Percentiles rank a stretch among this genome's conserved stretches.
Conservation (phyloP, 2,888 invertebrate genomes). For the Xestoiulus laeticollis region DNA sequence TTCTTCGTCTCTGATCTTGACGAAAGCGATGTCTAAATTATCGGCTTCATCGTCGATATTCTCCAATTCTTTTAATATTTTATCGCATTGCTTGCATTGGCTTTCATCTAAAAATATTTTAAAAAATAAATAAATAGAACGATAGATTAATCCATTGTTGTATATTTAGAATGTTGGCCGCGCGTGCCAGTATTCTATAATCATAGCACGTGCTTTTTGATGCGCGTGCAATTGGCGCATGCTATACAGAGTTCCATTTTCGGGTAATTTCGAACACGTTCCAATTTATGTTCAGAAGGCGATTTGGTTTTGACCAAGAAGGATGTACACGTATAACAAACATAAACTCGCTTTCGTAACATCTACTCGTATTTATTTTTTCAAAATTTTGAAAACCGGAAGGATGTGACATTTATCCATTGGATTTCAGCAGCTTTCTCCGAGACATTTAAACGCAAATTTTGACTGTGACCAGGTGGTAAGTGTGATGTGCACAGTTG, state of each 20-base stretch:
- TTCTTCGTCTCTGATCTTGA: conserved; percentile 91
- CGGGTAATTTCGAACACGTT: no score
- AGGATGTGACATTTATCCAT: no score
- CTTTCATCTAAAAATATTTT: conserved; percentile 80
- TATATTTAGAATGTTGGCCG: no score
- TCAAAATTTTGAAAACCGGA: neutral
- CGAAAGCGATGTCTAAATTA: conserved; percentile 92
- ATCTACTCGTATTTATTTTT: neutral
- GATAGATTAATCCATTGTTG: no score
- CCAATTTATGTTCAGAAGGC: no score
- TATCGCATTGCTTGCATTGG: conserved; percentile 90
- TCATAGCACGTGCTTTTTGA: no score
- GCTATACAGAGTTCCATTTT: neutral
- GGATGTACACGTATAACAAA: neutral
- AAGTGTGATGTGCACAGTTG: neutral
- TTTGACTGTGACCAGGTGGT: neutral
- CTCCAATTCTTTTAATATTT: conserved; percentile 88
- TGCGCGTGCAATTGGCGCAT: no score
- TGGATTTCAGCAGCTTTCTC: neutral
- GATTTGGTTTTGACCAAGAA: no score
- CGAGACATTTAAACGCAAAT: neutral
- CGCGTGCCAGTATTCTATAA: neutral
- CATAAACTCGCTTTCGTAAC: neutral
- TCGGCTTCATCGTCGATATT: conserved; percentile 96
- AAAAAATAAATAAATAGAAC: neutral